Base-by-base conservation (phyloP, 2,888 invertebrate species). In the Coelinius sp. region DNA sequence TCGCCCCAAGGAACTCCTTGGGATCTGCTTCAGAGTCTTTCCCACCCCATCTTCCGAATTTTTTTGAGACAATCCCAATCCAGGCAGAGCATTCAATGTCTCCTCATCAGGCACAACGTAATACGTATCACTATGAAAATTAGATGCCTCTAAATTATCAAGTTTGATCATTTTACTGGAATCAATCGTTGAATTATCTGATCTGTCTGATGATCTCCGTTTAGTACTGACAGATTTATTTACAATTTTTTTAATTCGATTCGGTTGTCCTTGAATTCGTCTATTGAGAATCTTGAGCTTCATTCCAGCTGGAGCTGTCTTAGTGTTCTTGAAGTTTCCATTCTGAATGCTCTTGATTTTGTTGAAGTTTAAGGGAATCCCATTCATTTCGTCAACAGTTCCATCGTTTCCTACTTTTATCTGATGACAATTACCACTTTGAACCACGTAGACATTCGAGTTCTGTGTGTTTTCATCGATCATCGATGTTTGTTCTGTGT, bases 1-100 rank as follows among this genome's bases (percentile, higher is more conserved):
- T 20, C 49, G 59, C 1, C 71, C 71, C 22, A 52, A 31, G 25
- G 71, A 71, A 52, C 41, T 71, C 17, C 52, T 49, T 5, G 65
- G 62, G 20, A 10, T 12, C 17, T 20, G 46, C 46, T 14, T 17
- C 31, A 31, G n/a, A n/a, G n/a, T n/a, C 8, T 27, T 46, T 10
- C 27, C 46, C 5, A 10, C 0, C 31, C n/a, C 31, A 1, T 31
- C 8, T 1, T 38, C 56, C 22, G 2, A 0, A 14, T 56, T 20
- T 1, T 17, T 12, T n/a, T 44, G 44, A n/a, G 17, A 8, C 17
- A 49, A 6, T 8, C 17, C 20, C 17, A 20, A 14, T 14, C 20
- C 46, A 20, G 46, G 20, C 1, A 20, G 17, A 14, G 20, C 46
- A 14, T 20, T 4, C n/a, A 44, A 5, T 12, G 14, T 17, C 12